Conservation (phyloP, 2,888 invertebrate species). For the Didymodactylos carnosus region DNA sequence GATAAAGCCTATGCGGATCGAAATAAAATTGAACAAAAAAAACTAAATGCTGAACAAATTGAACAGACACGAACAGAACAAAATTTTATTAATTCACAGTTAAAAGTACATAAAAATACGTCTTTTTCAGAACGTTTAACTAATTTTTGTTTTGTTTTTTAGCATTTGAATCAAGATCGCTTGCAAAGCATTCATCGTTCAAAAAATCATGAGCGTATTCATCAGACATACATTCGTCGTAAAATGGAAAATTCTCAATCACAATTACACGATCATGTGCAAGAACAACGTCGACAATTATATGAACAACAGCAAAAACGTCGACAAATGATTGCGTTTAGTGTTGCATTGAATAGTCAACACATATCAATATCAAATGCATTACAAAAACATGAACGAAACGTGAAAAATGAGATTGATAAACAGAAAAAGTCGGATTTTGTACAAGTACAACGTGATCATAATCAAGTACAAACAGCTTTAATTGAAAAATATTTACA, state of each 20-base stretch:
- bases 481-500: background rate
- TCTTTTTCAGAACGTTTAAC: background rate
- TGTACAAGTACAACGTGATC: background rate
- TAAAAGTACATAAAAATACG: background rate
- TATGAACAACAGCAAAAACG: slow-evolving; percentile 16
- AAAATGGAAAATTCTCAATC: slow-evolving; percentile 21
- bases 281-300: slow-evolving; percentile 20
- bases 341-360: slow-evolving; percentile 27
- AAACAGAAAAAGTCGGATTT: background rate
- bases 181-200: background rate
- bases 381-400: slow-evolving; percentile 24
- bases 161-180: background rate
- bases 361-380: slow-evolving; percentile 32
- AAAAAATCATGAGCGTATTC: background rate
- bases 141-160: background rate
- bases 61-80: background rate
- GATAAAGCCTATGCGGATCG: slow-evolving; percentile 30
- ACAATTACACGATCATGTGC: slow-evolving; percentile 21
- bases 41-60: background rate
- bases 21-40: slow-evolving; percentile 22
- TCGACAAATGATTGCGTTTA: slow-evolving; percentile 23
- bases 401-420: background rate
- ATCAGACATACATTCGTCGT: slow-evolving; percentile 16
- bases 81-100: background rate
- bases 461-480: background rate